A percentile compares a stretch with the other conserved stretches of the same genome.
These are phyloP conservation scores for Siniperca scherzeri DNA, from an alignment of 2,797 vertebrate species.

Conservation along the genomic window DNA sequence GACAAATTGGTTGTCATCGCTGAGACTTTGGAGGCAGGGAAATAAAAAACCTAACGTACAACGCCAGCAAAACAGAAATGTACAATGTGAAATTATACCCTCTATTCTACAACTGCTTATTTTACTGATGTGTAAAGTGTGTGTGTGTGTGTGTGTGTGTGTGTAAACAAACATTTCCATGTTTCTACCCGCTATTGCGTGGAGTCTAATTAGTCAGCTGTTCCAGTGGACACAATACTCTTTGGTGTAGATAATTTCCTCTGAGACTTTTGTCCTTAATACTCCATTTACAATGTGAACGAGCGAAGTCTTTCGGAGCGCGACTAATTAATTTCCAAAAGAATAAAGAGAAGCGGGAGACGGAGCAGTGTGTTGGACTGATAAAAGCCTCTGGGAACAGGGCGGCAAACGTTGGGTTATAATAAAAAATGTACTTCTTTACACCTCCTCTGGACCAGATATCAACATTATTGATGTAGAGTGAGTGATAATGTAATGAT, in stretches of 20 bases:
- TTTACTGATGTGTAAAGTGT: slow-evolving; percentile 31
- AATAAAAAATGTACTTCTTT: slow-evolving; percentile 34
- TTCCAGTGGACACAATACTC: slow-evolving; percentile 72
- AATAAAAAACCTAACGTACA: neutral
- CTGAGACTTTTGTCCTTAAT: slow-evolving; percentile 76
- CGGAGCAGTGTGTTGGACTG: slow-evolving; percentile 52
- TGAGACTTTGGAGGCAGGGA: slow-evolving; percentile 13
- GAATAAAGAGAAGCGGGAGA: slow-evolving; percentile 62
- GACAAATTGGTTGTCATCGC: slow-evolving; percentile 18
- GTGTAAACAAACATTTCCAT: slow-evolving; percentile 55
- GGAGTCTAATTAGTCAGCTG: slow-evolving; percentile 72
- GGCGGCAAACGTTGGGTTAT: slow-evolving; percentile 17
- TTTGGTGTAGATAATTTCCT: slow-evolving; percentile 75
- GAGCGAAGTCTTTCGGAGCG: slow-evolving; percentile 69
- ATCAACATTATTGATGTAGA: slow-evolving; percentile 24
- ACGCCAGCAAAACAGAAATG: neutral
- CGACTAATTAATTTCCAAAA: slow-evolving; percentile 79
- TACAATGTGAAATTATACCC: neutral
- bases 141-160: neutral
- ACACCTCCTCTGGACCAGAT: slow-evolving; percentile 10
- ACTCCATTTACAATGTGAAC: slow-evolving; percentile 69
- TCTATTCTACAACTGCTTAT: slow-evolving; percentile 11
- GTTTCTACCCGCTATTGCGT: slow-evolving; percentile 44
- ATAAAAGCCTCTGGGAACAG: slow-evolving; percentile 57
- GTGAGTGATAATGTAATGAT: slow-evolving; percentile 14